phyloP scores from a whole-genome alignment of 2,113 vertebrate species.

The Ursus arctos region DNA sequence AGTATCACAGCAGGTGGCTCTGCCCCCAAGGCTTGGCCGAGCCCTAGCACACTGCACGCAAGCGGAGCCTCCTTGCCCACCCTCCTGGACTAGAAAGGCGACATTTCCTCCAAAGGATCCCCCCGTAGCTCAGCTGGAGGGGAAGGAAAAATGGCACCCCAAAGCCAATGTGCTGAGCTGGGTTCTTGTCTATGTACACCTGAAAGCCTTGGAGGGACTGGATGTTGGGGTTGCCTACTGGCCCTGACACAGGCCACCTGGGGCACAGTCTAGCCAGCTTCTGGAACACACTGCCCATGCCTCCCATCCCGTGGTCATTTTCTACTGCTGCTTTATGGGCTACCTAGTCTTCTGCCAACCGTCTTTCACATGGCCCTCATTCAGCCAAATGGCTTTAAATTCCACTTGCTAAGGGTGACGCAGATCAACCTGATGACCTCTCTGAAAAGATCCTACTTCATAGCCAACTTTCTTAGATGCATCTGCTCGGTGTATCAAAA shows the following conservation, averaged over 20 bases:
- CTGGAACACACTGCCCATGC: background rate
- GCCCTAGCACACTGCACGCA: rapidly evolving
- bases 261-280: background rate
- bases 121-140: background rate
- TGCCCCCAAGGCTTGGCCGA: background rate
- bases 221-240: background rate
- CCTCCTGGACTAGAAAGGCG: background rate
- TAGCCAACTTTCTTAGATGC: background rate
- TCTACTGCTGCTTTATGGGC: background rate
- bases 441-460: background rate
- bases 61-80: background rate
- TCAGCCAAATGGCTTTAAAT: background rate
- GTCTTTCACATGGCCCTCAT: background rate
- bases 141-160: background rate
- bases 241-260: background rate
- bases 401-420: background rate
- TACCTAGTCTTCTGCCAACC: background rate
- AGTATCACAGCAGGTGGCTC: background rate
- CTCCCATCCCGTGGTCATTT: background rate
- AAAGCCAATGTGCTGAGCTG: background rate
- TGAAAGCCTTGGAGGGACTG: background rate
- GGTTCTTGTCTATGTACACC: background rate
- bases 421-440: background rate
- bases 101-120: background rate
- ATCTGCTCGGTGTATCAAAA: conserved; percentile 9